Base-by-base conservation (phyloP, 2,888 invertebrate species). In the Tuta absoluta region DNA sequence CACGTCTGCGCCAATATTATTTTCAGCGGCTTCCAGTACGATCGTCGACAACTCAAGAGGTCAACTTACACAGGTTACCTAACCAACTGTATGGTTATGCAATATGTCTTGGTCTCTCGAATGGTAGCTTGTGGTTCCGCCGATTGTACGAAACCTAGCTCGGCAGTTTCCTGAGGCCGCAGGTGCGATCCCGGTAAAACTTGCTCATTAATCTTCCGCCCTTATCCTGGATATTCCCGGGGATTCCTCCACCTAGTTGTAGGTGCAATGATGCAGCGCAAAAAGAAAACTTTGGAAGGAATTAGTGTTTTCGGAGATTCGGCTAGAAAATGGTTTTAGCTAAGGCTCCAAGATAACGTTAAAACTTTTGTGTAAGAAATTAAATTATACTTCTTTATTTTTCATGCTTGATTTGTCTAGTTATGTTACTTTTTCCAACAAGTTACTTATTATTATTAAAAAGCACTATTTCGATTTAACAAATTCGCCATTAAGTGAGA, bases 141-240 rank as follows among this genome's bases (percentile, higher is more conserved):
- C n/a, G 37, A 17, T 33, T n/a, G 58, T 48, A 23, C 49, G 21
- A 49, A 17, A 58, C 28, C 53, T 28, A 59, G 53, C 17, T 33
- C 53, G 51, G 51, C 51, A 53, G 51, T 53, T 53, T 53, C 51
- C 24, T 53, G 51, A 60, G 45, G 62, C 58, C 73, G 68, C 78
- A 77, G 77, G 78, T 77, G 78, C 73, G 63, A 65, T 67, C 65
- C 70, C 64, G 76, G 73, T 81, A 81, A 78, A 84, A 81, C 85
- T 33, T 78, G 74, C 76, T 82, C 87, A 86, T 87, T 87, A 86
- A 87, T 87, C 86, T 87, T 79, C 68, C 68, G 23, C 51, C 51
- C 51, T 53, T 53, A 53, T 53, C 51, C 51, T 14, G 51, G 51
- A 23, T 45, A 17, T 45, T 45, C 45, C 49, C 19, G 49, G 21